Conservation (phyloP, 2,797 vertebrate species). For the Tenualosa ilisha region DNA sequence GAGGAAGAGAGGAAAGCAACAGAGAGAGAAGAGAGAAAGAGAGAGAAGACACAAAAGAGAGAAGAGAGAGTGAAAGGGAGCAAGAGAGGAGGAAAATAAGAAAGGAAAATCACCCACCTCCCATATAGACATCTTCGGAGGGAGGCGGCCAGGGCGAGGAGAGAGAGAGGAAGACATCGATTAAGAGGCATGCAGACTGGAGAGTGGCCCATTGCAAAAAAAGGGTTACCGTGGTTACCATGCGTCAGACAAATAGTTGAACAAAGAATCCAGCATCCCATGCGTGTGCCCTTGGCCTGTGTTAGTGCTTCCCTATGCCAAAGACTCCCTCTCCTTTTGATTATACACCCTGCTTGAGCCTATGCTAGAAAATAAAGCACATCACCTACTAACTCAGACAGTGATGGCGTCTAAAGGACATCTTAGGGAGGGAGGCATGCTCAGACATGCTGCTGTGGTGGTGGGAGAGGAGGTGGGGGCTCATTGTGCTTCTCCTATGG, state of each 20-base stretch:
- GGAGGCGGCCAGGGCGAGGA: constrained; percentile 90
- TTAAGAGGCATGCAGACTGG: constrained; percentile 99
- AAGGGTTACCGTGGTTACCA: constrained; percentile 78
- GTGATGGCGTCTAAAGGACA: neutral
- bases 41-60: constrained; percentile 51
- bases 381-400: neutral
- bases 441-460: constrained; percentile 3
- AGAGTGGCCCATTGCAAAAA: constrained; percentile 79
- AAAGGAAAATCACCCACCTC: constrained; percentile 85
- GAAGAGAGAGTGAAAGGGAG: constrained; percentile 66
- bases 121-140: constrained; percentile 97
- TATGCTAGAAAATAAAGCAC: neutral
- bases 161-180: constrained; percentile 99
- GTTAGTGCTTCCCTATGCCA: neutral
- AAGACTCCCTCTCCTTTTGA: neutral
- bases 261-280: constrained; percentile 83
- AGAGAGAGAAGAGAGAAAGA: constrained; percentile 67
- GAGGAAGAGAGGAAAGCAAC: constrained; percentile 52
- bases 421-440: neutral
- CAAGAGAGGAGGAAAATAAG: constrained; percentile 40
- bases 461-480: constrained; percentile 1
- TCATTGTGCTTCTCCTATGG: neutral
- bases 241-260: constrained; percentile 76
- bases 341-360: neutral
- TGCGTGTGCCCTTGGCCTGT: constrained; percentile 70